Percentiles rank a stretch among this genome's conserved stretches.
These are phyloP conservation scores for Mastomys natalensis DNA, from an alignment of 2,113 vertebrate species.

Conservation along the genomic window DNA sequence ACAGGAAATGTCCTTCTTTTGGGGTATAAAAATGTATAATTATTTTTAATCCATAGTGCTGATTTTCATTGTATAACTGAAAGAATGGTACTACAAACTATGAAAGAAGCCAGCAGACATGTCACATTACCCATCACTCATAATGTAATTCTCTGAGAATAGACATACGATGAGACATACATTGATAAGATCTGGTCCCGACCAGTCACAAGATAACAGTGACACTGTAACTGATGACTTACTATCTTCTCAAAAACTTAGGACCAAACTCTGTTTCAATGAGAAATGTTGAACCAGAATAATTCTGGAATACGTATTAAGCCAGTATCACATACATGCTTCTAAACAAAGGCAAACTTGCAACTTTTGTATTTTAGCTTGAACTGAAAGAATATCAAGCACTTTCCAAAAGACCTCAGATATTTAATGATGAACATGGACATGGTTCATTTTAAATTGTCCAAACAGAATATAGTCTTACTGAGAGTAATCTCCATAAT, in stretches of 20 bases:
- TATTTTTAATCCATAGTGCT: not conserved
- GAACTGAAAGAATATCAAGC: not conserved
- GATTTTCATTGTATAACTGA: not conserved
- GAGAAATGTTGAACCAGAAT: not conserved
- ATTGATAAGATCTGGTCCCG: not conserved
- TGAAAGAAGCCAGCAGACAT: not conserved
- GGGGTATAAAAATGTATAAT: not conserved
- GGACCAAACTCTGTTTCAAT: not conserved
- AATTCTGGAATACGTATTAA: not conserved
- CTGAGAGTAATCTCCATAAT: not conserved
- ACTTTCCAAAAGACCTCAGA: not conserved
- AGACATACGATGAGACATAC: not conserved
- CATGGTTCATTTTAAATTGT: not conserved
- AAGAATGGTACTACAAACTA: not conserved
- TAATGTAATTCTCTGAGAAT: not conserved
- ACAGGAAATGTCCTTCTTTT: not conserved
- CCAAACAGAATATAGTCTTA: not conserved
- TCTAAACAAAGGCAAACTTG: no score
- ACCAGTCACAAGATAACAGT: not conserved
- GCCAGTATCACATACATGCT: not conserved
- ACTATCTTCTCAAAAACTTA: not conserved
- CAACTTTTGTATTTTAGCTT: not conserved
- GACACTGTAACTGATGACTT: not conserved
- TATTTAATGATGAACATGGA: not conserved
- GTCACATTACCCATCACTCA: not conserved